Conservation (phyloP, 2,888 invertebrate species). For the Monopis laevigella region DNA sequence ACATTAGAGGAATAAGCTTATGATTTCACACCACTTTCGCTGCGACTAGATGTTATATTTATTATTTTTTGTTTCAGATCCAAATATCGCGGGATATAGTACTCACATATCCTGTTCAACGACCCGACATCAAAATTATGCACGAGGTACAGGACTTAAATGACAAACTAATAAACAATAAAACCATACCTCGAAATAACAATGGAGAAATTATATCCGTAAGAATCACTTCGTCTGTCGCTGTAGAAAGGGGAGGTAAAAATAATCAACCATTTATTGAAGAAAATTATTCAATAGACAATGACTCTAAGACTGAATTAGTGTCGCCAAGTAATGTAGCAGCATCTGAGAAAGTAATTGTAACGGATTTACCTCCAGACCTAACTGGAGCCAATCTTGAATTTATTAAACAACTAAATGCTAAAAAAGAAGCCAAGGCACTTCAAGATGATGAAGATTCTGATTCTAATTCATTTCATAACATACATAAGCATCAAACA, state of each 20-base stretch:
- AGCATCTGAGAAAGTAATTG: conserved; percentile 33
- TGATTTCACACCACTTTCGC: no score
- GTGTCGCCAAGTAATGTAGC: conserved; percentile 26
- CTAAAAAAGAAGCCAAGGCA: conserved; percentile 45
- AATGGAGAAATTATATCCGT: conserved; percentile 61
- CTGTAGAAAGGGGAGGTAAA: conserved; percentile 56
- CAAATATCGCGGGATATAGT: not conserved
- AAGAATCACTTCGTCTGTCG: conserved; percentile 69
- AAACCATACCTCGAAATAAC: conserved; percentile 23
- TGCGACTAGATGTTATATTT: no score
- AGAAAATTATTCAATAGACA: conserved; percentile 23
- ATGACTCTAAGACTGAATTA: not conserved
- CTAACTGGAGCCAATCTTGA: conserved; percentile 58
- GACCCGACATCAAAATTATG: no score
- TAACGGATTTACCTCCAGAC: conserved; percentile 43
- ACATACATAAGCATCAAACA: conserved; percentile 54
- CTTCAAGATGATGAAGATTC: conserved; percentile 29
- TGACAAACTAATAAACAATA: not conserved
- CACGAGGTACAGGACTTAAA: no score
- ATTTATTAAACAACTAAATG: conserved; percentile 52
- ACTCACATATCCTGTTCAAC: not conserved
- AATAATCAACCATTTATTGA: conserved; percentile 17
- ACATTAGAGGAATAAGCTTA: no score
- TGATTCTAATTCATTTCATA: conserved; percentile 48
- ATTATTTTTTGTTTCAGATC: conserved; percentile 6